Evolutionary conservation across 1,140 invertebrate genomes (phyloP).

Genomic region (Panagrolaimus sp.): DNA sequence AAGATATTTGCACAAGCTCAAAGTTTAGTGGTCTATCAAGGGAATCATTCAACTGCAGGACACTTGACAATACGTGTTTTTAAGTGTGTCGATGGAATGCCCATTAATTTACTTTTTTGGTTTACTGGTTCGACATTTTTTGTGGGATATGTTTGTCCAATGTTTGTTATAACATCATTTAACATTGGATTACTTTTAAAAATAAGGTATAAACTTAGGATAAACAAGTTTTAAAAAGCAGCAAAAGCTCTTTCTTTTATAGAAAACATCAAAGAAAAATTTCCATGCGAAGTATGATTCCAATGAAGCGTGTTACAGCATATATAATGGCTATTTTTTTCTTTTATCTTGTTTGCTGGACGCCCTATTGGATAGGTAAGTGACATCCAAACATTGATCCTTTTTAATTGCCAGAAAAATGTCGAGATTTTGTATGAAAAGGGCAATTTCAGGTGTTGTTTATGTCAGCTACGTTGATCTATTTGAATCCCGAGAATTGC

Average conservation of each 20-base stretch:
- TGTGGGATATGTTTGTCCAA: constrained; percentile 6
- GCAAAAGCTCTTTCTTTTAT: no score
- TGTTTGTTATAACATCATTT: not conserved
- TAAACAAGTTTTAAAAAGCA: no score
- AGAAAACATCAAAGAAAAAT: constrained; percentile 15
- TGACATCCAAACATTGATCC: no score
- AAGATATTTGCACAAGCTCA: constrained; percentile 8
- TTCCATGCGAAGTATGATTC: constrained; percentile 6
- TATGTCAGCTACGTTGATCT: constrained; percentile 10
- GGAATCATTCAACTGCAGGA: not conserved
- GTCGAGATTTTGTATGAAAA: no score
- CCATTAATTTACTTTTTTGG: constrained; percentile 14
- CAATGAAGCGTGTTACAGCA: constrained; percentile 1
- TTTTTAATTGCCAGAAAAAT: no score
- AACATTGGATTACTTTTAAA: constrained; percentile 3
- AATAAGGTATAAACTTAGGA: no score
- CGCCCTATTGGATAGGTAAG: constrained; percentile 1
- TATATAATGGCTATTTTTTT: constrained; percentile 5
- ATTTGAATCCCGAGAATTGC: constrained; percentile 9
- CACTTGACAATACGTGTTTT: constrained; percentile 6
- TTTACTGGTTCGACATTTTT: constrained; percentile 14
- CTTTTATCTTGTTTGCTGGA: constrained; percentile 6
- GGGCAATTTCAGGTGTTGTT: not conserved
- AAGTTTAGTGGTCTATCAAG: not conserved
- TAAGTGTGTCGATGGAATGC: constrained; percentile 15